A percentile compares a stretch with the other conserved stretches of the same genome.
Conservation (phyloP, 2,888 invertebrate genomes). For the Cosmia pyralina region DNA sequence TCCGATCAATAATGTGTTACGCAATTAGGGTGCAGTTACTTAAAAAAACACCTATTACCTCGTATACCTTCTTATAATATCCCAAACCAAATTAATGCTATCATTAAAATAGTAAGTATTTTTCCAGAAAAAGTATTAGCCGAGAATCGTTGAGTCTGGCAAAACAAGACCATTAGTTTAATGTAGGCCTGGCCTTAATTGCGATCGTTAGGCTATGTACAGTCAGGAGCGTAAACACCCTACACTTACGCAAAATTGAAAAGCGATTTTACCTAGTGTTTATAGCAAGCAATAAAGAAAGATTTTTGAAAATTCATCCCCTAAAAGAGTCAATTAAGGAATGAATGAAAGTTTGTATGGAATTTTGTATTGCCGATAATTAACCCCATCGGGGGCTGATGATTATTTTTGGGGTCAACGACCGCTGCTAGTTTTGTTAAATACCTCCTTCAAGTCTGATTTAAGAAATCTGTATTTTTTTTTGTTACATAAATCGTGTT, state of each 20-base stretch:
- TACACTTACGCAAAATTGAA: background rate
- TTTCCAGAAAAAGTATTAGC: slow-evolving; percentile 17
- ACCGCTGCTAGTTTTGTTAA: no score
- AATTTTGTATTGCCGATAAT: no score
- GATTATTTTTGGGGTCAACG: no score
- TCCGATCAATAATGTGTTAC: no score
- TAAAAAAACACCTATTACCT: slow-evolving; percentile 7
- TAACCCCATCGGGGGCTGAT: no score
- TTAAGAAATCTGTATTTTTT: no score
- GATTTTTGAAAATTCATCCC: no score
- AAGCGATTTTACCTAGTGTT: background rate
- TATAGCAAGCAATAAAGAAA: background rate
- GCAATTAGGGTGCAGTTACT: background rate
- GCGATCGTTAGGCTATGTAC: slow-evolving; percentile 74
- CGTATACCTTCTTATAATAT: slow-evolving; percentile 5
- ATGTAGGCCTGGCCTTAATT: slow-evolving; percentile 77
- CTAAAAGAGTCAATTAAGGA: no score
- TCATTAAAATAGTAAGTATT: slow-evolving; percentile 14
- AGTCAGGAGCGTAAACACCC: background rate
- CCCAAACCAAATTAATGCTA: slow-evolving; percentile 17
- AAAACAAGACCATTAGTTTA: slow-evolving; percentile 81
- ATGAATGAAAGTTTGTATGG: no score
- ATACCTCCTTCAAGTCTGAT: no score
- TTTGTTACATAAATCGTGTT: no score
- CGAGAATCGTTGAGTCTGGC: slow-evolving; percentile 61